phyloP scores from a whole-genome alignment of 2,113 vertebrate species.

The Girardinichthys multiradiatus region DNA sequence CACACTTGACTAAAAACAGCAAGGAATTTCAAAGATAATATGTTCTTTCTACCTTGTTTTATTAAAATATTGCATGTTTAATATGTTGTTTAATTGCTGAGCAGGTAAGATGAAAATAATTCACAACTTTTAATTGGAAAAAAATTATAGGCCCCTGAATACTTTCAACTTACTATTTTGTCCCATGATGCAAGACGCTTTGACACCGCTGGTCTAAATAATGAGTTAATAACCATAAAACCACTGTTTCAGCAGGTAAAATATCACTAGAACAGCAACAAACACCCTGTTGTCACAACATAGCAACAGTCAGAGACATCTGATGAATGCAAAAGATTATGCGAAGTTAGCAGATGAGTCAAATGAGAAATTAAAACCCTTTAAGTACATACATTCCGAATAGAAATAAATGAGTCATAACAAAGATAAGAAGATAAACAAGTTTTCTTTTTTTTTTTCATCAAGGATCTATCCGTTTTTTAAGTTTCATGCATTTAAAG shows the following conservation, averaged over 20 bases:
- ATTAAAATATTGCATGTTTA: too few species aligned
- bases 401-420: background rate
- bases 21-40: too few species aligned
- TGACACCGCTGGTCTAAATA: background rate
- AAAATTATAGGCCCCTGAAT: too few species aligned
- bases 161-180: too few species aligned
- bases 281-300: background rate
- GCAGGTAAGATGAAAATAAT: too few species aligned
- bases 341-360: background rate
- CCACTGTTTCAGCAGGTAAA: background rate
- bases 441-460: background rate
- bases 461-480: background rate
- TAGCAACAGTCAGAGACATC: background rate
- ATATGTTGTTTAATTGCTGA: too few species aligned
- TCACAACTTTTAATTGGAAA: too few species aligned
- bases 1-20: too few species aligned
- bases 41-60: too few species aligned
- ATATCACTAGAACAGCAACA: background rate
- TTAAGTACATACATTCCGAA: background rate
- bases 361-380: background rate
- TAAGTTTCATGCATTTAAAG: background rate
- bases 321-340: background rate
- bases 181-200: too few species aligned
- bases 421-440: background rate
- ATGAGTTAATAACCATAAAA: background rate